phyloP scores from a whole-genome alignment of 1,140 invertebrate species.

The Coenobita brevimanus region DNA sequence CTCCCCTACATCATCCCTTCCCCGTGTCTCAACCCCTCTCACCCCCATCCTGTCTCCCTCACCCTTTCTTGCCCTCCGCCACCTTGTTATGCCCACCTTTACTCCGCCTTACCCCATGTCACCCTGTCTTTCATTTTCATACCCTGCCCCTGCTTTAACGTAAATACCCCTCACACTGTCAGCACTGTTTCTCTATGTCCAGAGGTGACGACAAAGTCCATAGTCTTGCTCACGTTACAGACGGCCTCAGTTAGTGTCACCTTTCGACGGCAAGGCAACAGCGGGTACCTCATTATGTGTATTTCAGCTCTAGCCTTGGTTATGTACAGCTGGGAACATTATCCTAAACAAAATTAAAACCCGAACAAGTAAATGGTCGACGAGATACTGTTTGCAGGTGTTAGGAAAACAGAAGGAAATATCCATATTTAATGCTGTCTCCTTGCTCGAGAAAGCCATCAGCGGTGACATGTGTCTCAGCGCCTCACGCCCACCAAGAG shows the following conservation, averaged over 20 bases:
- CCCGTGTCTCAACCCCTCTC: background rate
- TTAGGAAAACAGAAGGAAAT: conserved; percentile 25
- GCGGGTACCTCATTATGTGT: too few relatives aligned
- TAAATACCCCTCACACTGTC: background rate
- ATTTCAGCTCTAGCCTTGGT: too few relatives aligned
- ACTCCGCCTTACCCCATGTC: too few relatives aligned
- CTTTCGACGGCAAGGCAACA: background rate
- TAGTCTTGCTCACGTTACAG: background rate
- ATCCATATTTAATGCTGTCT: conserved; percentile 13
- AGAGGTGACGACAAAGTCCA: background rate
- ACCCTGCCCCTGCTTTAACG: background rate
- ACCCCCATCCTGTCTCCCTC: background rate
- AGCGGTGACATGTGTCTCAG: conserved; percentile 15
- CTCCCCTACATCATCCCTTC: background rate
- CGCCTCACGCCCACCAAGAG: background rate
- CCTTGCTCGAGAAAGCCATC: conserved; percentile 1
- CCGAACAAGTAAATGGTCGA: too few relatives aligned
- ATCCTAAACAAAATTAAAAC: too few relatives aligned
- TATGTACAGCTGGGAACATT: too few relatives aligned
- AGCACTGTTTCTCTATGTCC: background rate
- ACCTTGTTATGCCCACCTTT: too few relatives aligned
- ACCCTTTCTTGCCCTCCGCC: too few relatives aligned
- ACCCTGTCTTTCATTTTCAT: too few relatives aligned
- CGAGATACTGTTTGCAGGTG: conserved; percentile 28
- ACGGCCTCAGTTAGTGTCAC: background rate